phyloP scores from a whole-genome alignment of 2,888 invertebrate species.

The Thecocarcelia acutangulata region DNA sequence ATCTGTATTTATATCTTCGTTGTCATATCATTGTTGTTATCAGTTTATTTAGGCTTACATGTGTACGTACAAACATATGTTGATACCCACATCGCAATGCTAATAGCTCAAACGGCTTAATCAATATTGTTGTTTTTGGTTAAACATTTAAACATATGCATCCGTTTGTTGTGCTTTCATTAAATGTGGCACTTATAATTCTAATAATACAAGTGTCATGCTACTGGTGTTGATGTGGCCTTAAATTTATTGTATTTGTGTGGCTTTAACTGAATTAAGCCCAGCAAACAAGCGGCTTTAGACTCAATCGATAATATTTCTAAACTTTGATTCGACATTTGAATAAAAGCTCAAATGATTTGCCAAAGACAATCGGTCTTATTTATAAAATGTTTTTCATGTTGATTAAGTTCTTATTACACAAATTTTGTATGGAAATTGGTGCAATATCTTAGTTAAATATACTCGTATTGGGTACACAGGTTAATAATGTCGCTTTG shows the following conservation, averaged over 20 bases:
- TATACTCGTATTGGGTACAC: no score
- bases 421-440: no score
- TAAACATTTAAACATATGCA: conserved; percentile 50
- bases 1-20: neutral
- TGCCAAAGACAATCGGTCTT: no score
- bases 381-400: no score
- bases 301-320: no score
- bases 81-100: conserved; percentile 30
- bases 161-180: conserved; percentile 27
- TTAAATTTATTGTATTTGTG: neutral
- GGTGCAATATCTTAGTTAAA: no score
- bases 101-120: conserved; percentile 28
- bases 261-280: neutral
- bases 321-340: no score
- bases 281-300: no score
- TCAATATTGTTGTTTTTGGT: conserved; percentile 36
- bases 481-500: no score
- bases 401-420: no score
- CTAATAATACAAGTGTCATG: conserved; percentile 11
- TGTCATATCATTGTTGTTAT: conserved; percentile 17
- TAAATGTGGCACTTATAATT: neutral
- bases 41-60: conserved; percentile 26
- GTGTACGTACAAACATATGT: neutral
- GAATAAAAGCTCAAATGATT: no score
- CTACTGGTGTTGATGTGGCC: conserved; percentile 19